These are phyloP conservation scores for Diadumene lineata DNA, from an alignment of 92 coral and sea anemone species.

Conservation along the genomic window DNA sequence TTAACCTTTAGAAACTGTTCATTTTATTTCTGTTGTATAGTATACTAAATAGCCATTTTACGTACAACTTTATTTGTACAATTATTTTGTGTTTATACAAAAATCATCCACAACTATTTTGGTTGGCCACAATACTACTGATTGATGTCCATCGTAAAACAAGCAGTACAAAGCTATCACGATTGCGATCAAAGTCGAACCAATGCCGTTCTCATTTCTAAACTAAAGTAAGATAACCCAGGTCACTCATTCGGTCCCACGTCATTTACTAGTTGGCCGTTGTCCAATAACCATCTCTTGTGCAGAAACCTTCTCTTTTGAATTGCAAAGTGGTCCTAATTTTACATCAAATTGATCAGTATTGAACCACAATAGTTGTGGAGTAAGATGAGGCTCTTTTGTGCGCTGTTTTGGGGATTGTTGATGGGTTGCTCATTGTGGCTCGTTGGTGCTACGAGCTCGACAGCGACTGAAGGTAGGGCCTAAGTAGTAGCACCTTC, in stretches of 20 bases:
- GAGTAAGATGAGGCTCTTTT: slow-evolving; percentile 6
- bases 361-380: background rate
- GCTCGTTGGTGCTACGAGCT: background rate
- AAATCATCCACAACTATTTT: no score
- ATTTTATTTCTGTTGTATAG: no score
- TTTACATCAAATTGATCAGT: background rate
- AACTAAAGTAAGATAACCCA: slow-evolving; percentile 7
- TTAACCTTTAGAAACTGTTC: no score
- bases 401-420: background rate
- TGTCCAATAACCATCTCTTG: slow-evolving; percentile 1
- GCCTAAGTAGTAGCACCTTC: slow-evolving; percentile 1
- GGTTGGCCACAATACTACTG: background rate
- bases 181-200: background rate
- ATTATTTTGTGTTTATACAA: no score
- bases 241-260: background rate
- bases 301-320: background rate
- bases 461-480: background rate
- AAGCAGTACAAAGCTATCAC: background rate
- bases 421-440: background rate
- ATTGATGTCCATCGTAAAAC: background rate
- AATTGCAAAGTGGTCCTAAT: background rate
- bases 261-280: slow-evolving; percentile 1
- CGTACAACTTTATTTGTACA: no score
- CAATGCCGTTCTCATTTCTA: background rate
- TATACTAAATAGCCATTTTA: no score